Evolutionary conservation across 2,113 vertebrate species (phyloP), one percentile per base, ranked within the genome.

Genomic region (Mastomys natalensis): DNA sequence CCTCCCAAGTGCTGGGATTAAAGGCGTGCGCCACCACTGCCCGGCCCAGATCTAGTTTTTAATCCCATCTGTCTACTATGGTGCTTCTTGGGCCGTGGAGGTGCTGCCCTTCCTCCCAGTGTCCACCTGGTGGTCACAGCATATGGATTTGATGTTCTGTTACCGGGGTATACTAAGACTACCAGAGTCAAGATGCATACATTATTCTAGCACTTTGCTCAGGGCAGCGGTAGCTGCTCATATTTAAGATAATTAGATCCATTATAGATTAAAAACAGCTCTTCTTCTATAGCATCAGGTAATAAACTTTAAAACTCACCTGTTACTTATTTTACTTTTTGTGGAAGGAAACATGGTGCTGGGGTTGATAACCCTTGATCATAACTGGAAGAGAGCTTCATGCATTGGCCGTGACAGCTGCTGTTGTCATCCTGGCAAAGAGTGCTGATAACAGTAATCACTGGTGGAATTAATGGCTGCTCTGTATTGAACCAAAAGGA

Each of bases 301-400:
- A 51, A 58, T 77, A 93, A 95, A 88, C 19, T 37, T 90, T 88
- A 85, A 92, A 48, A 29, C 29, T 93, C 53, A 43, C 21, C 53
- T 95, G 55, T 90, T 85, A 70, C 70, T 90, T 8, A 31, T 89
- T 88, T 53, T 92, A 17, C 51, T 82, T n/a, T 95, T 3, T 66
- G 5, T 73, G 45, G 72, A 31, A 31, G 34, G 48, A 48, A 94
- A 91, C 31, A 84, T 81, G 2, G 17, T 68, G 22, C 0, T 1
- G 74, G 45, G 58, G 34, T 72, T 95, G 34, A 37, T 80, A 55
- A 16, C n/a, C n/a, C 19, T 62, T 89, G 12, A 53, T 37, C 4
- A 37, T 84, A 73, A 58, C 43, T 85, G 84, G 40, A 55, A 93
- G 16, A 60, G 24, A 26, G 34, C 93, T 93, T 60, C 78, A 96